phyloP scores from a whole-genome alignment of 2,113 vertebrate genomes.

The Vulpes vulpes region DNA sequence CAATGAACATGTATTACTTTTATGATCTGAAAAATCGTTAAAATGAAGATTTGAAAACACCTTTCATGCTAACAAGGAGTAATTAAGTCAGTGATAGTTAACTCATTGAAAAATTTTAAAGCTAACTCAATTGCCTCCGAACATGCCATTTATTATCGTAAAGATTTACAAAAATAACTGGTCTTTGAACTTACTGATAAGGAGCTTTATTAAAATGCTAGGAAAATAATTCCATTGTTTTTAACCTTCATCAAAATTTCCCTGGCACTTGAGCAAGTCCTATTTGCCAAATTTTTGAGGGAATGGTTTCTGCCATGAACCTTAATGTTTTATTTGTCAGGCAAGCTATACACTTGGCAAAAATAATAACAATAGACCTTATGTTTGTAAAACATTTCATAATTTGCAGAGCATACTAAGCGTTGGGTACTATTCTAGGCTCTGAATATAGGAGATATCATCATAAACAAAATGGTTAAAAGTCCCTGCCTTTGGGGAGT shows the following conservation, averaged over 20 bases:
- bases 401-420: conserved; percentile 24
- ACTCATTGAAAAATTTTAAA: conserved; percentile 35
- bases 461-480: neutral
- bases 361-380: conserved; percentile 38
- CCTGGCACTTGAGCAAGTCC: neutral
- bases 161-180: conserved; percentile 29
- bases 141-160: neutral
- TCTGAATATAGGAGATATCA: neutral
- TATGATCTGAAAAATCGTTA: conserved; percentile 42
- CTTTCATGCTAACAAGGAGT: conserved; percentile 50
- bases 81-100: conserved; percentile 26
- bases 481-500: neutral
- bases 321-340: conserved; percentile 56
- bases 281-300: conserved; percentile 51
- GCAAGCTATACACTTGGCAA: conserved; percentile 45
- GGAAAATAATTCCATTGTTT: conserved; percentile 39
- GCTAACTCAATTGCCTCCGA: conserved; percentile 57
- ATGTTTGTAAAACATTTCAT: conserved; percentile 4
- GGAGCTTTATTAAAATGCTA: conserved; percentile 25
- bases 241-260: conserved; percentile 50
- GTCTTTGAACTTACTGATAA: conserved; percentile 49
- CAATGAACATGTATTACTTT: neutral
- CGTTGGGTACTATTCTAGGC: neutral
- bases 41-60: conserved; percentile 40
- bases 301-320: conserved; percentile 31